Evolutionary conservation across 1,140 invertebrate genomes (phyloP).

Genomic region (Brachionus asplanchnoidis): DNA sequence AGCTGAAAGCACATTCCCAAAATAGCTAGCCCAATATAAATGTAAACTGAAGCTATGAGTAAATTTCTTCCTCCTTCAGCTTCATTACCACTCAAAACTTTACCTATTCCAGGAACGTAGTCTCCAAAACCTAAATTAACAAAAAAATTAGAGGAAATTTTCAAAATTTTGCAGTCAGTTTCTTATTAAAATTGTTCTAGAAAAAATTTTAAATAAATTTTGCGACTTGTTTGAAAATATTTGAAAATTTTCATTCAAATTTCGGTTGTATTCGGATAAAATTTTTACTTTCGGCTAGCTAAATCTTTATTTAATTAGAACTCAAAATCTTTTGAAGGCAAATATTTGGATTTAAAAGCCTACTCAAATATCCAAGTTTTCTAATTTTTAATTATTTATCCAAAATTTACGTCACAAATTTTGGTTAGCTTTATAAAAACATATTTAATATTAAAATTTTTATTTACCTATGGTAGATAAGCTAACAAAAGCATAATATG

Average conservation of each 20-base stretch:
- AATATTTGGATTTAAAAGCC: not conserved
- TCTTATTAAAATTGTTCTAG: not conserved
- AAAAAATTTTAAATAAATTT: not conserved
- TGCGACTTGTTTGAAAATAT: not conserved
- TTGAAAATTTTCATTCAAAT: too few relatives aligned
- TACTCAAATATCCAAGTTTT: not conserved
- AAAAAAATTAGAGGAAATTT: not conserved
- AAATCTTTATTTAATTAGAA: too few relatives aligned
- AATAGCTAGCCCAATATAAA: constrained; percentile 24
- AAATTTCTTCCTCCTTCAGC: constrained; percentile 29
- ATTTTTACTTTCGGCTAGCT: too few relatives aligned
- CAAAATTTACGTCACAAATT: not conserved
- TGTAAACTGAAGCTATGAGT: constrained; percentile 2
- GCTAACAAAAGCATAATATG: constrained; percentile 12
- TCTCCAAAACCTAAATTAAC: constrained; percentile 39
- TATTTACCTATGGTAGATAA: constrained; percentile 24
- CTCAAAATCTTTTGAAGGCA: not conserved
- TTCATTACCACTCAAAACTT: not conserved
- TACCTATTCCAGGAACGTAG: constrained; percentile 34
- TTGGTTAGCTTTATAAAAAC: not conserved
- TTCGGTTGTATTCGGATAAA: too few relatives aligned
- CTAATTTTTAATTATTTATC: not conserved
- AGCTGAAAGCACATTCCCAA: constrained; percentile 42
- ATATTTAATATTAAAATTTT: not conserved
- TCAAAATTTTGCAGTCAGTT: not conserved